Percentiles rank a stretch among this genome's conserved stretches.
phyloP scores from a whole-genome alignment of 2,113 vertebrate species.

The Tor tambroides region DNA sequence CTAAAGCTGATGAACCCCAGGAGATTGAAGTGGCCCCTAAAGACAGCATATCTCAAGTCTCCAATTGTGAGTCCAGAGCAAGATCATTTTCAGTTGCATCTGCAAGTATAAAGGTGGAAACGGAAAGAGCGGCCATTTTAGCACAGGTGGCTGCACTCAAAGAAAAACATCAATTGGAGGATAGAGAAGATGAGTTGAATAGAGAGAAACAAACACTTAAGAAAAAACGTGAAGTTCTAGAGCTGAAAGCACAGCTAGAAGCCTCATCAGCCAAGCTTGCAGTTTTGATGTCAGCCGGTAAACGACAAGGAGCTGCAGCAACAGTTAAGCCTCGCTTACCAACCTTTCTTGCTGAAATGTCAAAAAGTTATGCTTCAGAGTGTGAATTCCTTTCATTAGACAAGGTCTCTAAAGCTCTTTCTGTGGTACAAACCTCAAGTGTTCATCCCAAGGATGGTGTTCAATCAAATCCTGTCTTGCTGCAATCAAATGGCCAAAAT shows the following conservation, averaged over 20 bases:
- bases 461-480: not conserved
- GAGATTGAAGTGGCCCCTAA: not conserved
- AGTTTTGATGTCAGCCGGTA: no score
- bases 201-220: no score
- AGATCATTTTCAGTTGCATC: not conserved
- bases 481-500: not conserved
- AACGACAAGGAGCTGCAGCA: no score
- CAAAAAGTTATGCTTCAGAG: not conserved
- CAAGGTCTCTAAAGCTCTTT: not conserved
- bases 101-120: constrained; percentile 7
- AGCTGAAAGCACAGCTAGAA: no score
- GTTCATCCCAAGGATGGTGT: not conserved
- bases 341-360: no score
- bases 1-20: not conserved
- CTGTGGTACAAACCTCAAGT: constrained; percentile 24
- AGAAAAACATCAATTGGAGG: no score
- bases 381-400: no score
- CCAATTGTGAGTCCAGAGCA: not conserved
- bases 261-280: no score
- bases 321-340: no score
- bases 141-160: not conserved
- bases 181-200: no score
- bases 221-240: no score
- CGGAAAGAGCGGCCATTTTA: constrained; percentile 15
- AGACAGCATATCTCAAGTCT: not conserved